Percentiles rank a stretch among this genome's conserved stretches.
Conservation (phyloP, 2,113 vertebrate species). For the Limanda limanda region DNA sequence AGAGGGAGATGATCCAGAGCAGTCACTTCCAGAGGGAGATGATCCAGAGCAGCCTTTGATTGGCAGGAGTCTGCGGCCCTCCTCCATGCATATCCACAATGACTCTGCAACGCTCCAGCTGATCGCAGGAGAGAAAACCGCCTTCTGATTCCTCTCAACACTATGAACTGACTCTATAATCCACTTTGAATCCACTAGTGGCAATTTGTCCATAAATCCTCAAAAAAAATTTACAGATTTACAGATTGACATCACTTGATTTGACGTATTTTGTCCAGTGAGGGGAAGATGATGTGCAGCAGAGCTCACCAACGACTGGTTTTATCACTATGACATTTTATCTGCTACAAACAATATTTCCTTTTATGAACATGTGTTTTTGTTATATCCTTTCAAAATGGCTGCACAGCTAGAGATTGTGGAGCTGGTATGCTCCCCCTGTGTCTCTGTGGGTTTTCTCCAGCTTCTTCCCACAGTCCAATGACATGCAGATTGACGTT, state of each 20-base stretch:
- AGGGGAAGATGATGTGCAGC: background rate
- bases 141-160: slow-evolving; percentile 68
- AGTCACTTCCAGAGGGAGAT: slow-evolving; percentile 10
- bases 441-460: too few relatives aligned
- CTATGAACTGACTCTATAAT: background rate
- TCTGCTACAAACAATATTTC: too few relatives aligned
- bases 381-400: too few relatives aligned
- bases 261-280: background rate
- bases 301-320: background rate
- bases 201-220: background rate
- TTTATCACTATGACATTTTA: background rate
- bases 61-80: slow-evolving; percentile 50
- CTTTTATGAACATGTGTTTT: too few relatives aligned
- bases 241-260: background rate
- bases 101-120: slow-evolving; percentile 73
- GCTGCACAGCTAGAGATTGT: too few relatives aligned
- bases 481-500: too few relatives aligned
- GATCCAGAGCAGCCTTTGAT: slow-evolving; percentile 50
- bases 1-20: slow-evolving; percentile 3
- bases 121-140: slow-evolving; percentile 81
- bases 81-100: slow-evolving; percentile 73
- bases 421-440: too few relatives aligned
- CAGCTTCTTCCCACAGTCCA: too few relatives aligned
- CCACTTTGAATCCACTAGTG: background rate
- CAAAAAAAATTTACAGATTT: too few relatives aligned